Conservation (phyloP, 2,797 vertebrate species). For the Hybognathus amarus region DNA sequence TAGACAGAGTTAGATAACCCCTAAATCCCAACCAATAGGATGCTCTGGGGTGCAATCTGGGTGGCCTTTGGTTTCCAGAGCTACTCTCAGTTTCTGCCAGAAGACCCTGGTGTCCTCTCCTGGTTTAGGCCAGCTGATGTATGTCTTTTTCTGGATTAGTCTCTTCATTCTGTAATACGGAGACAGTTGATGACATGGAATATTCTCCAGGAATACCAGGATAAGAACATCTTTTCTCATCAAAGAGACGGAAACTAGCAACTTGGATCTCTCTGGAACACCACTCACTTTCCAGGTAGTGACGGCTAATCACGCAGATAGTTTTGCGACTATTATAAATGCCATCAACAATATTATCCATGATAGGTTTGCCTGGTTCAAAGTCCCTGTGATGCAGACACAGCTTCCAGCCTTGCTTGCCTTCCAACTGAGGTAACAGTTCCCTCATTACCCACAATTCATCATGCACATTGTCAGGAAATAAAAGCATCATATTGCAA, state of each 20-base stretch:
- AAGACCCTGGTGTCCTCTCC: constrained; percentile 35
- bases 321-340: constrained; percentile 77
- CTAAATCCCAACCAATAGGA: neutral
- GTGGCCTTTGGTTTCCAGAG: constrained; percentile 23
- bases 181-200: constrained; percentile 61
- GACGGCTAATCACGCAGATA: constrained; percentile 75
- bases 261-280: constrained; percentile 78
- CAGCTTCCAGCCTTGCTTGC: constrained; percentile 73
- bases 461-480: constrained; percentile 76
- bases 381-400: constrained; percentile 81
- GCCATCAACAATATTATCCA: constrained; percentile 74
- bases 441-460: constrained; percentile 73
- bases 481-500: constrained; percentile 76
- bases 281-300: constrained; percentile 77
- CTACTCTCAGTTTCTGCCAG: constrained; percentile 34
- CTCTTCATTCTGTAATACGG: constrained; percentile 60
- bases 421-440: constrained; percentile 73
- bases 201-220: constrained; percentile 67
- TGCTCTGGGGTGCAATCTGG: neutral
- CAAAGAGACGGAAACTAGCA: constrained; percentile 69
- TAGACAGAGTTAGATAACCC: neutral
- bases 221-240: constrained; percentile 64
- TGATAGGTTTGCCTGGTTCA: constrained; percentile 74
- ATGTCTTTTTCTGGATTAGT: constrained; percentile 59
- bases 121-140: constrained; percentile 63